phyloP scores from a whole-genome alignment of 2,888 invertebrate species.

The Melinaea marsaeus region DNA sequence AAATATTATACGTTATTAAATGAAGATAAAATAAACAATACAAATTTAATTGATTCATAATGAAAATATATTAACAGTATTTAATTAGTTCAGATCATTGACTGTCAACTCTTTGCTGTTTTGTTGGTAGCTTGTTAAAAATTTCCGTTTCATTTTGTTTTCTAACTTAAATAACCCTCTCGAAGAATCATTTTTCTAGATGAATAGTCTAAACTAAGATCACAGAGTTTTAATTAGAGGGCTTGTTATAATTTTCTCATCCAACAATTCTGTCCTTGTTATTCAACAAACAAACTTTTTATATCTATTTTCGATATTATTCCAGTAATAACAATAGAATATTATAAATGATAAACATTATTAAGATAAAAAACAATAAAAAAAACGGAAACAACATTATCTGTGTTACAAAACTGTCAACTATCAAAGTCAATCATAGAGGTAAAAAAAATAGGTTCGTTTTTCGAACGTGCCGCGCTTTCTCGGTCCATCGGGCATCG shows the following conservation, averaged over 20 bases:
- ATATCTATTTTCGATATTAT: too few relatives aligned
- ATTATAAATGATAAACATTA: too few relatives aligned
- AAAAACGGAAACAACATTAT: constrained; percentile 21
- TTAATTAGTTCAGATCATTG: constrained; percentile 63
- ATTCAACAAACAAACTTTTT: neutral
- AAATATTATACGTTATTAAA: constrained; percentile 33
- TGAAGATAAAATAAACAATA: too few relatives aligned
- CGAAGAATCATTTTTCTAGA: constrained; percentile 44
- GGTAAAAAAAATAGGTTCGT: constrained; percentile 49
- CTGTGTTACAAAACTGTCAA: constrained; percentile 36
- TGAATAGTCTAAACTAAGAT: constrained; percentile 40
- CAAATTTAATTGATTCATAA: too few relatives aligned
- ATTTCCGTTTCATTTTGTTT: constrained; percentile 72
- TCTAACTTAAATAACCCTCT: constrained; percentile 61
- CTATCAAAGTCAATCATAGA: constrained; percentile 40
- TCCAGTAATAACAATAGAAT: too few relatives aligned
- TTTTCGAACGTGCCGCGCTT: constrained; percentile 70
- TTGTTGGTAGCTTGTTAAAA: constrained; percentile 66
- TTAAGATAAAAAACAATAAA: neutral
- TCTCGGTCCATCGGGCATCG: constrained; percentile 76
- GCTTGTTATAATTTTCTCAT: constrained; percentile 65
- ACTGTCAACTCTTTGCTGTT: constrained; percentile 38
- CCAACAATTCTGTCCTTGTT: constrained; percentile 42
- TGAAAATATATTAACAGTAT: constrained; percentile 41
- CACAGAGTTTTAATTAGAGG: constrained; percentile 56